Evolutionary conservation across 2,797 vertebrate species (phyloP).

Genomic region (Leucoraja ocellata): DNA sequence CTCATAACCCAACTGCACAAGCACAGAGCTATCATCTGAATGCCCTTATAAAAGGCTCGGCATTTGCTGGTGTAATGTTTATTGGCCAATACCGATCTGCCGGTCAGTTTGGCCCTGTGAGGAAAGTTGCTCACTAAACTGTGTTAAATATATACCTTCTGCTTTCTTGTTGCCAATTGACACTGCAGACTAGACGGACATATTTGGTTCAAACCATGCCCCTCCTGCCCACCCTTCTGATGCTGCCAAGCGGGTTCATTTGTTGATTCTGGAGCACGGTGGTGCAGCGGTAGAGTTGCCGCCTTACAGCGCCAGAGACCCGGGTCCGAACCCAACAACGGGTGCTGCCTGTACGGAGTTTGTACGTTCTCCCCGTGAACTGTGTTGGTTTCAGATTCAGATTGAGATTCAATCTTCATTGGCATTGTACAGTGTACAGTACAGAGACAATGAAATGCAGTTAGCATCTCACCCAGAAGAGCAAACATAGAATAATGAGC

Average conservation of each 20-base stretch:
- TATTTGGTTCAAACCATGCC: not conserved
- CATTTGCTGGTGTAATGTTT: not conserved
- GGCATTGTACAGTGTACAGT: no score
- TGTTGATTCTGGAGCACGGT: no score
- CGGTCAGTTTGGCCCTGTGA: not conserved
- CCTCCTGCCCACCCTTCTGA: not conserved
- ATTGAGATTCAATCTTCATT: no score
- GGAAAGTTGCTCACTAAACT: not conserved
- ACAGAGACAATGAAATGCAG: no score
- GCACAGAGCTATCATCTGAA: not conserved
- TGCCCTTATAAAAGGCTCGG: not conserved
- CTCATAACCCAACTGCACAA: not conserved
- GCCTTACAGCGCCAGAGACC: no score
- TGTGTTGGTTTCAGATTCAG: no score
- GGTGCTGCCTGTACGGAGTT: no score
- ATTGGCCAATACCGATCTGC: not conserved
- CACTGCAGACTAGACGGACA: not conserved
- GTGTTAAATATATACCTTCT: not conserved
- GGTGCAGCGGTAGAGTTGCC: no score
- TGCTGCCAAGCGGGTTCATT: not conserved
- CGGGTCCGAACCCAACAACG: no score
- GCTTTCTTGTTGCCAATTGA: not conserved
- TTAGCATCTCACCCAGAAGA: no score
- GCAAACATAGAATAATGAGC: no score
- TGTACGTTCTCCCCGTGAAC: no score